phyloP scores from a whole-genome alignment of 2,888 invertebrate genomes.

The Monochamus alternatus region DNA sequence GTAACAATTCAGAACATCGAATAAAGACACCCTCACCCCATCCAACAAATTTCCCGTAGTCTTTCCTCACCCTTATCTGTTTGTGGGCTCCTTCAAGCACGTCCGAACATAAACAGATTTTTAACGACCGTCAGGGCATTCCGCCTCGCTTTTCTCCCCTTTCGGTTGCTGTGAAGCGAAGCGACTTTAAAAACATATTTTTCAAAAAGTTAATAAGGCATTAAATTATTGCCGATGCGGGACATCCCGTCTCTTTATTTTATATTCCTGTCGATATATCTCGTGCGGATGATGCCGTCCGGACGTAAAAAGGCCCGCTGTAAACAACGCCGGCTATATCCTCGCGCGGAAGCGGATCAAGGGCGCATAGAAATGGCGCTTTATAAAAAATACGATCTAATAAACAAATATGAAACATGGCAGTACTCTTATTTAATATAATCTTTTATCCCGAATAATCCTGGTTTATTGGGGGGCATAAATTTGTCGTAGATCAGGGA shows the following conservation, averaged over 20 bases:
- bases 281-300: neutral
- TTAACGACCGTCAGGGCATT: neutral
- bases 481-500: conserved; percentile 3
- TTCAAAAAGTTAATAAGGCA: conserved; percentile 17
- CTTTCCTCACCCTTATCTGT: neutral
- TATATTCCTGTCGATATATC: conserved; percentile 21
- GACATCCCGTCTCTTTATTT: conserved; percentile 18
- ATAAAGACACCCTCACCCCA: neutral
- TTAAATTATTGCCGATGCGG: conserved; percentile 5
- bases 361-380: conserved; percentile 30
- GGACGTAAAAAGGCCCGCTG: conserved; percentile 17
- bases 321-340: conserved; percentile 27
- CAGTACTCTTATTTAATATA: conserved; percentile 17
- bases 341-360: conserved; percentile 15
- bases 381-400: conserved; percentile 25
- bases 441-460: conserved; percentile 24
- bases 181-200: conserved; percentile 11
- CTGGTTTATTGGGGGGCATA: conserved; percentile 17
- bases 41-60: neutral
- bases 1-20: neutral
- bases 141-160: neutral
- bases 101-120: conserved; percentile 9
- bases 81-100: neutral
- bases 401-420: conserved; percentile 28
- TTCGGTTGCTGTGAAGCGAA: neutral